Evolutionary conservation across 2,888 invertebrate species (phyloP).

Genomic region (Dinocampus coccinellae): DNA sequence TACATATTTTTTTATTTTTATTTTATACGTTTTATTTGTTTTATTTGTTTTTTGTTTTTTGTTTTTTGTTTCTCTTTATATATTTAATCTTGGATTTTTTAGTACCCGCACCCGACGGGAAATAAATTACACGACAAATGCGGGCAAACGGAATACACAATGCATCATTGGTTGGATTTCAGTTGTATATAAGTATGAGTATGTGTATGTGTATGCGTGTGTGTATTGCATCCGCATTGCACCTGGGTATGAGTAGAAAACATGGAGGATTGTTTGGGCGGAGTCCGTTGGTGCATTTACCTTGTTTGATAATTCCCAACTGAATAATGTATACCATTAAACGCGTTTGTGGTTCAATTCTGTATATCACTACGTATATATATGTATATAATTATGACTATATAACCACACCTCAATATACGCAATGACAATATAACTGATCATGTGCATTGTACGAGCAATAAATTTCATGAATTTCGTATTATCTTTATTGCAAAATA

Average conservation of each 20-base stretch:
- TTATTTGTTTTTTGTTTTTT: background rate
- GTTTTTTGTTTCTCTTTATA: background rate
- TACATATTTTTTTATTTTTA: too few species aligned
- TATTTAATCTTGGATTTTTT: background rate
- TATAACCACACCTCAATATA: slow-evolving; percentile 25
- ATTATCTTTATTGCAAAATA: background rate
- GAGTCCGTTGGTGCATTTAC: slow-evolving; percentile 61
- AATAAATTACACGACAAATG: slow-evolving; percentile 20
- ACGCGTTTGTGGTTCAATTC: slow-evolving; percentile 45
- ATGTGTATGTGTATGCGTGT: too few species aligned
- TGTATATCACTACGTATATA: slow-evolving; percentile 28
- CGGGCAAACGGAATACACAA: slow-evolving; percentile 13
- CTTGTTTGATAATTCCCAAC: slow-evolving; percentile 57
- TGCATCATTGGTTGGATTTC: background rate
- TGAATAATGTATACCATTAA: slow-evolving; percentile 67
- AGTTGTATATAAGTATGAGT: background rate
- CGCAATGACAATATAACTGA: background rate
- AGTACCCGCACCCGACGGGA: background rate
- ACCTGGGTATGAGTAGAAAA: slow-evolving; percentile 51
- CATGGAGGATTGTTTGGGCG: slow-evolving; percentile 52
- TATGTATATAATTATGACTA: background rate
- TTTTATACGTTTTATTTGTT: too few species aligned
- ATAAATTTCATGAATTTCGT: background rate
- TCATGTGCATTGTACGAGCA: background rate
- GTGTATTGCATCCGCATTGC: background rate